Evolutionary conservation across 2,113 vertebrate genomes (phyloP), one percentile per base, ranked within the genome.

Genomic region (Dinomys branickii): DNA sequence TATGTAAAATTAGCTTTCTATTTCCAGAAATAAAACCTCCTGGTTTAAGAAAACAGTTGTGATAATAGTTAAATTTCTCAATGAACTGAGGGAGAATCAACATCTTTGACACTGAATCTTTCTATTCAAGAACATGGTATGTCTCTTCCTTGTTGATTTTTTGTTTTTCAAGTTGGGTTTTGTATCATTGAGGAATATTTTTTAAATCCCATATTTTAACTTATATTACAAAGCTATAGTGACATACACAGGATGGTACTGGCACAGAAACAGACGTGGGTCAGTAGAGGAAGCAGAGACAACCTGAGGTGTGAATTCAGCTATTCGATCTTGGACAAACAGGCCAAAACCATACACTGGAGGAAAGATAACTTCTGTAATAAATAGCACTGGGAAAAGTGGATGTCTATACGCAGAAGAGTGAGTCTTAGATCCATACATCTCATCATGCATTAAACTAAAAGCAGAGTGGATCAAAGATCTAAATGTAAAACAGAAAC

Each of bases 21-120:
- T 92, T 92, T 95, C 58, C 28, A 87, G 81, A 96, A 94, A 61
- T 82, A 80, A 90, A 86, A 75, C 13, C 1, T 85, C 33, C 73
- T 78, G 73, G 41, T 56, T 22, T 73, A 87, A 77, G 73, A 77
- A 77, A 77, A 77, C 73, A 89, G 33, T 92, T 71, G 8, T 28
- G 41, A 41, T 82, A 38, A 59, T 33, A 71, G 16, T 84, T 95
- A 83, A n/a, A 73, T 94, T 94, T 95, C 54, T 94, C 58, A 73
- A 9, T 92, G 44, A 90, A 90, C 14, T 59, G 35, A 95, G 73
- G 54, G 77, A 80, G 77, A 80, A 80, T 80, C 77, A 80, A 30
- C 47, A 80, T 52, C 28, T 78, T 78, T 80, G 77, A 52, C 77
- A 80, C 35, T 80, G 77, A 50, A 8, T 33, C 77, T 80, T 52